Evolutionary conservation across 2,113 vertebrate genomes (phyloP), one percentile per base, ranked within the genome.

Genomic region (Cyrtonyx montezumae): DNA sequence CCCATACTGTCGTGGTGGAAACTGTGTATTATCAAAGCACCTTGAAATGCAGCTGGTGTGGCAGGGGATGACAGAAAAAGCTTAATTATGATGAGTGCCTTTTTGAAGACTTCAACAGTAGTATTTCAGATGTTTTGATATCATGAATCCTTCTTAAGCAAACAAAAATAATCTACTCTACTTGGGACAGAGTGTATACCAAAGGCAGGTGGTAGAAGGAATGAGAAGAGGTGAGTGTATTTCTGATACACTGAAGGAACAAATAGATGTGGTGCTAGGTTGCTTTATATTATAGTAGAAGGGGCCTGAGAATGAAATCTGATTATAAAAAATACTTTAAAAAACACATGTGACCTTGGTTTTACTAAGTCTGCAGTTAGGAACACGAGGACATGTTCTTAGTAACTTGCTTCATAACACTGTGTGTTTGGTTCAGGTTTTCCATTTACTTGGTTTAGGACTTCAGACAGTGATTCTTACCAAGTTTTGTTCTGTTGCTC

Each of bases 241-340:
- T 5, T 58, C 63, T 89, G 15, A 8, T 30, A 79, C 17, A 26
- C 15, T 21, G 20, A 73, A 32, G 10, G 7, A 11, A 77, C 28
- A 28, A 30, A 17, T 3, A n/a, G 8, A 7, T 49, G 11, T 36
- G 12, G 13, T 36, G 3, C 8, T 65, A 28, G 1, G 0, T 59
- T 78, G 32, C 34, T 71, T 87, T 73, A 40, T 42, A 30, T 87
- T 87, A 30, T 9, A 30, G 17, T 48, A 16, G 8, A 84, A 45
- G 17, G 56, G 65, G 36, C 21, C 46, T 51, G 34, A 75, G 32
- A 89, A 20, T 81, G 37, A 43, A 67, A 36, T 65, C n/a, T 26
- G 21, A 11, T 58, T 28, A 45, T 84, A 71, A 83, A 55, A 16
- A 11, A 30, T 53, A 18, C 80, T 87, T 42, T 77, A 68, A 45